These are phyloP conservation scores for Diachasmimorpha longicaudata DNA, from an alignment of 1,140 invertebrate genomes.

Conservation along the genomic window DNA sequence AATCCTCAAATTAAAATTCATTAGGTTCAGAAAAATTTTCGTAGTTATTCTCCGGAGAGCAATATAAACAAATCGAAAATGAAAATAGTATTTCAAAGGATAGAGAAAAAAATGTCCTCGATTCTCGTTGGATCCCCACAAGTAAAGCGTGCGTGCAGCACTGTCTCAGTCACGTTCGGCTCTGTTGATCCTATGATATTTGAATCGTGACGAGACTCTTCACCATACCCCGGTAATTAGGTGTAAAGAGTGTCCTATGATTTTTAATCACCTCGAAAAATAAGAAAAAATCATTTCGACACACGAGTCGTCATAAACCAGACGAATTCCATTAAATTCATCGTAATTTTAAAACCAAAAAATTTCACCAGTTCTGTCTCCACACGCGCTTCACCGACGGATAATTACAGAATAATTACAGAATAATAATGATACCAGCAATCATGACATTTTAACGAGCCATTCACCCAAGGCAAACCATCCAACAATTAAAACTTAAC, in stretches of 20 bases:
- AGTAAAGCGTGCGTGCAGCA: conserved; percentile 5
- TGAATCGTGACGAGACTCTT: conserved; percentile 7
- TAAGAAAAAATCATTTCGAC: too few species aligned
- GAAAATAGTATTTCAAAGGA: background rate
- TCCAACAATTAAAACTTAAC: background rate
- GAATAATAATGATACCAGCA: too few species aligned
- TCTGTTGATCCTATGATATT: conserved; percentile 9
- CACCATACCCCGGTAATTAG: background rate
- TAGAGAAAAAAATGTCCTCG: background rate
- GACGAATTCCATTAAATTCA: too few species aligned
- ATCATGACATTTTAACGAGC: background rate
- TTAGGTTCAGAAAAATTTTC: too few species aligned
- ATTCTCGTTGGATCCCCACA: background rate
- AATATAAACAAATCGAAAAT: too few species aligned
- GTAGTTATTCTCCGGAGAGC: too few species aligned
- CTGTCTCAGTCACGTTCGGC: conserved; percentile 16
- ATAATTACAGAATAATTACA: background rate
- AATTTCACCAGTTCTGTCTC: too few species aligned
- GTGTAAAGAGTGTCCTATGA: background rate
- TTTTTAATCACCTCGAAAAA: background rate
- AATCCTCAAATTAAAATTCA: too few species aligned
- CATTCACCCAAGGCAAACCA: background rate
- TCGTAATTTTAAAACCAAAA: too few species aligned
- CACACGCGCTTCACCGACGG: too few species aligned
- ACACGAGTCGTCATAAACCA: too few species aligned